Base-by-base conservation (phyloP, 2,888 invertebrate genomes). In the Drosophila prolongata region DNA sequence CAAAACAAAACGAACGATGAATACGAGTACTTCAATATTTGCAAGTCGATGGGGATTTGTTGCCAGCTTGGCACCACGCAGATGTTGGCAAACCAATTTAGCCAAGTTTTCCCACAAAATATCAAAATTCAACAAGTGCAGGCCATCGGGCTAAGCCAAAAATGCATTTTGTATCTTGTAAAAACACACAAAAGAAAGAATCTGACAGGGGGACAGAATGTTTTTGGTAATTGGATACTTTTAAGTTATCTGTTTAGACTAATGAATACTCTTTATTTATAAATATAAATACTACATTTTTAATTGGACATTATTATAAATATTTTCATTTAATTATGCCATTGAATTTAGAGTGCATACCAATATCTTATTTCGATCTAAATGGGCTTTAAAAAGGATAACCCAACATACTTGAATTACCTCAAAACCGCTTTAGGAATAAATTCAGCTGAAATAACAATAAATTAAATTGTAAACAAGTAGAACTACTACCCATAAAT, bases 51-150 rank as follows among this genome's bases (percentile, higher is more conserved):
- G 35, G 42, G 62, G 30, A 10, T 14, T 47, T 30, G 47, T 6
- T 50, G 67, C 61, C 60, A 77, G 61, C 54, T 59, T 24, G 49
- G 50, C 62, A 56, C 40, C 46, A 38, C 47, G 19, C 5, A 19
- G 16, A 43, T 43, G 19, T 62, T 54, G 60, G 65, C 57, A n/a
- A 49, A 14, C 53, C 70, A 61, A 62, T 56, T 62, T 44, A 49
- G 56, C 66, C 57, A 65, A 56, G 40, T 46, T 85, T 87, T 84
- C 82, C 69, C 88, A 85, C 80, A 71, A 66, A 70, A 43, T 37
- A 47, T 53, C 30, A 65, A 66, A 83, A 86, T 71, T 65, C 86
- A 82, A 50, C 83, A 86, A 80, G 78, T 78, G 74, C 66, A 53
- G 66, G 60, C 46, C 56, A 46, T 53, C 53, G 53, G 49, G 56